Conservation (phyloP, 2,888 invertebrate genomes). For the Synanthedon andrenaeformis region DNA sequence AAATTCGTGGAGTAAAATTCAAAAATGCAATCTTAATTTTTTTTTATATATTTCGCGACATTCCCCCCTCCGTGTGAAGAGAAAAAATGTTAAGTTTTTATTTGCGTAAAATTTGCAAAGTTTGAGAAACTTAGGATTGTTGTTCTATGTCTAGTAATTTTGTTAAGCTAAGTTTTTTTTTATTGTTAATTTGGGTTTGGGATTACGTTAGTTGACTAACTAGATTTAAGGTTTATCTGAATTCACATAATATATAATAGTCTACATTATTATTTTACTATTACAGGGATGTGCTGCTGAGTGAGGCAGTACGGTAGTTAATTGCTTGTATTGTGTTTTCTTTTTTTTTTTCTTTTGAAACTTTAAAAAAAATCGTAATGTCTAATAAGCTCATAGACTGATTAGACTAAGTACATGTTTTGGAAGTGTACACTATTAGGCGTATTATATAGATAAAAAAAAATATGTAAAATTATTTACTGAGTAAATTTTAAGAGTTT, state of each 20-base stretch:
- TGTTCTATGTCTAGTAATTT: slow-evolving; percentile 61
- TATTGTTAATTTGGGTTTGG: slow-evolving; percentile 70
- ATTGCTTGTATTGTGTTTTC: slow-evolving; percentile 49
- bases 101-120: slow-evolving; percentile 59
- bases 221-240: slow-evolving; percentile 66
- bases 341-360: slow-evolving; percentile 39
- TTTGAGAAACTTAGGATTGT: slow-evolving; percentile 55
- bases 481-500: slow-evolving; percentile 46
- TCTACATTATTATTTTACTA: slow-evolving; percentile 59
- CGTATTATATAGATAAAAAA: slow-evolving; percentile 56
- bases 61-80: slow-evolving; percentile 46
- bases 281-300: slow-evolving; percentile 68
- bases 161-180: slow-evolving; percentile 46
- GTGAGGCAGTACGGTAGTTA: slow-evolving; percentile 43
- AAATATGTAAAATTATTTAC: slow-evolving; percentile 62
- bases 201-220: slow-evolving; percentile 64
- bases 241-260: slow-evolving; percentile 56
- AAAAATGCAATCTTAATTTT: slow-evolving; percentile 33
- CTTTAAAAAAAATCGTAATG: slow-evolving; percentile 52
- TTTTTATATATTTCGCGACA: slow-evolving; percentile 45
- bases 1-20: slow-evolving; percentile 16
- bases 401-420: slow-evolving; percentile 67
- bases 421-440: slow-evolving; percentile 67
- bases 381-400: slow-evolving; percentile 70
- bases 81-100: slow-evolving; percentile 61